A percentile compares a stretch with the other conserved stretches of the same genome.
Evolutionary conservation across 2,113 vertebrate genomes (phyloP).

Genomic region (Eidolon helvum): DNA sequence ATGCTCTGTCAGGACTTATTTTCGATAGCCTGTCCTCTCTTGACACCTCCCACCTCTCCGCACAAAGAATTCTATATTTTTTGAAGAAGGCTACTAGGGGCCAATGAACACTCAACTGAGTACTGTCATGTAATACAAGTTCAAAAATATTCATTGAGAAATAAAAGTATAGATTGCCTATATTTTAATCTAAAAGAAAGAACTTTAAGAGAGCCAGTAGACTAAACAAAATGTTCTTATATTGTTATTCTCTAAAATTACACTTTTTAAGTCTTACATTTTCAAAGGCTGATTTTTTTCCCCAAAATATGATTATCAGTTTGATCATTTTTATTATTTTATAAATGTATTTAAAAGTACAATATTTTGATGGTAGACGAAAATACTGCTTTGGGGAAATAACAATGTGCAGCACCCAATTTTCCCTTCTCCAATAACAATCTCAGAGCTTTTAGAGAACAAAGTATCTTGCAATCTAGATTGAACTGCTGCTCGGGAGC

Average conservation of each 20-base stretch:
- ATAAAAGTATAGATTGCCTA: background rate
- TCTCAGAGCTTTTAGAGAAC: background rate
- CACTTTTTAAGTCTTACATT: background rate
- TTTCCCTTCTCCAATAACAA: background rate
- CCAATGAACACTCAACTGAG: background rate
- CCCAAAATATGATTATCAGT: background rate
- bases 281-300: background rate
- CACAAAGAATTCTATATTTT: background rate
- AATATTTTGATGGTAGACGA: background rate
- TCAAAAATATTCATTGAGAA: background rate
- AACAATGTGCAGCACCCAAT: background rate
- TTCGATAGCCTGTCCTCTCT: background rate
- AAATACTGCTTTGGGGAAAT: background rate
- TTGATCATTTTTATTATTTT: background rate
- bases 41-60: fast-evolving
- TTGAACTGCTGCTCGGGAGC: background rate
- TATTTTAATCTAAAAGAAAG: background rate
- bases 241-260: background rate
- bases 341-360: background rate
- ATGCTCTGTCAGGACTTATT: background rate
- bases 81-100: background rate
- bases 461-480: background rate
- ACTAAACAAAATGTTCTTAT: background rate
- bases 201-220: background rate
- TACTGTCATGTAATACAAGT: background rate